Evolutionary conservation across 2,113 vertebrate species (phyloP), one percentile per base, ranked within the genome.

Genomic region (Hucho hucho): DNA sequence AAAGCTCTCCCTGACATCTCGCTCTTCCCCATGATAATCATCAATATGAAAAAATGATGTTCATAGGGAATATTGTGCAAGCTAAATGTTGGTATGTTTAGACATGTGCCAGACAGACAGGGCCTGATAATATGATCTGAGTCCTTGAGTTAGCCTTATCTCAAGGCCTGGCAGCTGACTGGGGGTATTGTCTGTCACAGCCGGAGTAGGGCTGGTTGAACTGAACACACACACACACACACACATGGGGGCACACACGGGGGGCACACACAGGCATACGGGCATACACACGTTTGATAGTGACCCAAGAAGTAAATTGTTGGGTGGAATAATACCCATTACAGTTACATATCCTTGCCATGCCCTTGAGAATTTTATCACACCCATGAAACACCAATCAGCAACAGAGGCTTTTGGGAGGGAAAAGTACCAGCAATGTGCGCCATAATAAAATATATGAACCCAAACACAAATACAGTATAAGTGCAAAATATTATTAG

Each of bases 291-390:
- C 18, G 7, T 22, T 53, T 53, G 2, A 53, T 4, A 16, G 49
- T 53, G 49, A 18, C 9, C 58, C 58, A 3, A 24, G n/a, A 61
- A 13, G 6, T 61, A 61, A 11, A 22, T 65, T 28, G 2, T 13
- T 64, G 61, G 25, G 61, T 64, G 3, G 64, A 65, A 65, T 65
- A 29, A 65, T 16, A 5, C 26, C 26, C 4, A 22, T 29, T 16
- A 29, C 26, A 29, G 26, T 26, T 65, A 16, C 64, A 18, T 25
- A 29, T 25, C 64, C 64, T 16, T 65, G 64, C 18, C 25, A 3
- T 16, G n/a, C 25, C 47, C 4, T 64, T 67, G 47, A 74, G 28
- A 75, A 64, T 59, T 64, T 22, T 46, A 16, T 56, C 49, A 75
- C 49, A 58, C 25, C 37, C 13, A 37, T 26, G 16, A 22, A n/a